Evolutionary conservation across 1,140 invertebrate species (phyloP).

Genomic region (Papilio aristodemus): DNA sequence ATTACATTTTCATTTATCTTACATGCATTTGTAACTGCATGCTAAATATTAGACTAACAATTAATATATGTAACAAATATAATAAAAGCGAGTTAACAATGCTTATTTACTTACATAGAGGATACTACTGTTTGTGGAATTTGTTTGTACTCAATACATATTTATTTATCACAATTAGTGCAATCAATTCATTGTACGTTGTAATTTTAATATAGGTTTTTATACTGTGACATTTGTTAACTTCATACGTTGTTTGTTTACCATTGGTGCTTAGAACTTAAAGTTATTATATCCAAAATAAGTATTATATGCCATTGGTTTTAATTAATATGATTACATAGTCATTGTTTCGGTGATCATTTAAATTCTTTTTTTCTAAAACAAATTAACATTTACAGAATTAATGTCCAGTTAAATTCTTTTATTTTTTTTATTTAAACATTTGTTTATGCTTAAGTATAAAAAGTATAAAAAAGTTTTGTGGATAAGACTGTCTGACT

Average conservation of each 20-base stretch:
- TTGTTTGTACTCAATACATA: constrained; percentile 39
- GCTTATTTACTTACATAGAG: constrained; percentile 36
- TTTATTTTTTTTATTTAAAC: neutral
- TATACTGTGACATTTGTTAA: constrained; percentile 52
- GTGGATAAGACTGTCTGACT: constrained; percentile 17
- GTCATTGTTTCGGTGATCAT: neutral
- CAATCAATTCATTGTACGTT: constrained; percentile 64
- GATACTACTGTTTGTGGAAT: constrained; percentile 22
- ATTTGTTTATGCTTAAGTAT: constrained; percentile 22
- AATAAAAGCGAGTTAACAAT: constrained; percentile 27
- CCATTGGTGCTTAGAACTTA: constrained; percentile 31
- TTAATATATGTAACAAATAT: constrained; percentile 35
- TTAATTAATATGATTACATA: neutral
- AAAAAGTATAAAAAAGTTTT: no score
- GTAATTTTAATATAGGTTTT: constrained; percentile 58
- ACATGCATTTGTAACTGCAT: constrained; percentile 60
- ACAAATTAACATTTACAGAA: constrained; percentile 2
- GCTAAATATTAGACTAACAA: constrained; percentile 36
- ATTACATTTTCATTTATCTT: constrained; percentile 55
- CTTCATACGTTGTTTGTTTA: constrained; percentile 25
- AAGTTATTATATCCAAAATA: constrained; percentile 27
- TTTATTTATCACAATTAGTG: constrained; percentile 59
- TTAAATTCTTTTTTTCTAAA: constrained; percentile 7
- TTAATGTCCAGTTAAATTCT: constrained; percentile 7
- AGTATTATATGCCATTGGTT: constrained; percentile 31